These are phyloP conservation scores for Rhinolophus ferrumequinum DNA, from an alignment of 2,113 vertebrate genomes.

Conservation along the genomic window DNA sequence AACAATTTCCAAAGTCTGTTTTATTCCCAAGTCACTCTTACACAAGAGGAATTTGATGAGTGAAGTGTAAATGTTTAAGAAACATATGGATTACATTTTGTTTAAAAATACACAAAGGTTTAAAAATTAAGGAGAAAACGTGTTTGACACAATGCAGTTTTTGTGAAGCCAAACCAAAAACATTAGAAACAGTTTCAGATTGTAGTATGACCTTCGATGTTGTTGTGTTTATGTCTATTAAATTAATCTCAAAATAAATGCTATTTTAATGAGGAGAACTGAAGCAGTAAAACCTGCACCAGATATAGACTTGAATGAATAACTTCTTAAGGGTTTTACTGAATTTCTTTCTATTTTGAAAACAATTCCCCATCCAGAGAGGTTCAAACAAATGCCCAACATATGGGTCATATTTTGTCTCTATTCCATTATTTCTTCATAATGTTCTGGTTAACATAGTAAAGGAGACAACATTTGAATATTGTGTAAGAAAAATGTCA, in stretches of 20 bases:
- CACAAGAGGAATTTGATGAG: constrained; percentile 77
- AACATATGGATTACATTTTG: constrained; percentile 71
- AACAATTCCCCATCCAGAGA: background rate
- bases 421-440: constrained; percentile 63
- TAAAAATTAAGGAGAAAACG: constrained; percentile 75
- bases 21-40: constrained; percentile 62
- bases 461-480: constrained; percentile 46
- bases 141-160: constrained; percentile 69
- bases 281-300: background rate
- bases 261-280: background rate
- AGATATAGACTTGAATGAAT: background rate
- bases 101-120: constrained; percentile 74
- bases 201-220: constrained; percentile 23
- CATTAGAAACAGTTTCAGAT: constrained; percentile 53
- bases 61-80: constrained; percentile 76
- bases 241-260: constrained; percentile 45
- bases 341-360: background rate
- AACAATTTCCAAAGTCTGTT: constrained; percentile 61
- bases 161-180: constrained; percentile 70
- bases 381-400: constrained; percentile 60
- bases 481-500: constrained; percentile 51
- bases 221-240: constrained; percentile 48
- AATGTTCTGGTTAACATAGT: constrained; percentile 42
- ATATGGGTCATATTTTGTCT: constrained; percentile 52
- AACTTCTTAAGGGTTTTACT: background rate